Evolutionary conservation across 2,888 invertebrate species (phyloP), one percentile per base, ranked within the genome.

Genomic region (Orgyia antiqua): DNA sequence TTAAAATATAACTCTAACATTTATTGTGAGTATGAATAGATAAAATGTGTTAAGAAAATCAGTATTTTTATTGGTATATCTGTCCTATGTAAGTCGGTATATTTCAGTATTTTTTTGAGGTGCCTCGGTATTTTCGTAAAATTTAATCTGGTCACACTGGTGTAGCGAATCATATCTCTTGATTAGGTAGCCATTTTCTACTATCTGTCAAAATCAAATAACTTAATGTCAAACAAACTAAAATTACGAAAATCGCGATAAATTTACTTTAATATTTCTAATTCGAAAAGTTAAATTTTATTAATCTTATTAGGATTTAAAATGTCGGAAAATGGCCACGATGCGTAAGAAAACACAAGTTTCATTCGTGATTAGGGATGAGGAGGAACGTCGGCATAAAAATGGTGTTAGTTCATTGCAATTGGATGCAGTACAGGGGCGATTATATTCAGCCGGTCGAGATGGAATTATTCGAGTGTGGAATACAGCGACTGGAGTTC

Each of bases 391-490:
- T 52, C 91, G 93, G 55, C 98, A 99, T 79, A 90, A 98, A 68
- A 97, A 98, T 53, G 98, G 98, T 38, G 94, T 99, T 36, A 98
- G 98, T 83, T 95, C 98, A 4, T 84, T 99, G 40, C 98, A 99
- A 84, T 92, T 94, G 70, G 99, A 99, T 83, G 91, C 95, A 3
- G 88, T 89, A 37, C 89, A 94, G 58, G 93, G 95, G 41, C 90
- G 97, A 59, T 88, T 99, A 15, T 99, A 97, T 83, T 96, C 98
- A 2, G 98, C 98, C 49, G 98, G 98, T 29, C 89, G 98, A 38
- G 99, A 99, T 86, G 97, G 98, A 31, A 97, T 99, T 63, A 97
- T 99, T 57, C 89, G 99, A 65, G 97, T 94, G 58, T 97, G 95
- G 93, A 93, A 94, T 71, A 90, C 91, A 6, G 86, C 84, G 11